These are phyloP conservation scores for Tachypleus tridentatus DNA, from an alignment of 1,140 invertebrate species.

Conservation along the genomic window DNA sequence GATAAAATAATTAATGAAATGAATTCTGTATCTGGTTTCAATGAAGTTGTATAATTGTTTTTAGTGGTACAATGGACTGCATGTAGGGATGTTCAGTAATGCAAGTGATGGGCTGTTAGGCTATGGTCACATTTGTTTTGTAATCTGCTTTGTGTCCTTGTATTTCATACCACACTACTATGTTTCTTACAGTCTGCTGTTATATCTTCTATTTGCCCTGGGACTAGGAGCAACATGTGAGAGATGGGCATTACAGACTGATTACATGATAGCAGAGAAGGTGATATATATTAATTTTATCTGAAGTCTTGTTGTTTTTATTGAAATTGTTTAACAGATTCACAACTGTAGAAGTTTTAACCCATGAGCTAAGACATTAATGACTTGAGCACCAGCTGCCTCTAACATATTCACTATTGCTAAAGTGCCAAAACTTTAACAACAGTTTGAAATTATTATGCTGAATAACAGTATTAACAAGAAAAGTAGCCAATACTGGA, in stretches of 20 bases:
- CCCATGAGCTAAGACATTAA: neutral
- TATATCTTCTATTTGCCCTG: constrained; percentile 53
- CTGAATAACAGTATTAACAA: too few relatives aligned
- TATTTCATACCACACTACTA: neutral
- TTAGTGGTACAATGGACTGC: too few relatives aligned
- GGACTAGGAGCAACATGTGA: constrained; percentile 79
- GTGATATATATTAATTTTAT: constrained; percentile 34
- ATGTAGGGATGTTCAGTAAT: too few relatives aligned
- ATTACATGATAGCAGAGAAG: constrained; percentile 84
- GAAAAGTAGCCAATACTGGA: too few relatives aligned
- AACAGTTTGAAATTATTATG: too few relatives aligned
- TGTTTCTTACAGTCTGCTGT: neutral
- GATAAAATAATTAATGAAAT: too few relatives aligned
- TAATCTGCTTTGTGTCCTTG: neutral
- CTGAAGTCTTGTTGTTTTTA: constrained; percentile 3
- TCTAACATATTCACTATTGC: too few relatives aligned
- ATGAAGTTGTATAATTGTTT: too few relatives aligned
- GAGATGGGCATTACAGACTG: constrained; percentile 52
- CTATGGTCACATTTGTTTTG: too few relatives aligned
- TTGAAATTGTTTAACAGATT: constrained; percentile 9
- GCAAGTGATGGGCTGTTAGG: too few relatives aligned
- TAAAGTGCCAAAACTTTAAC: too few relatives aligned
- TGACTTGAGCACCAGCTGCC: neutral
- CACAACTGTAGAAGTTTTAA: constrained; percentile 4
- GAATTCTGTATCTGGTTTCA: too few relatives aligned